Base-by-base conservation (phyloP, 2,113 vertebrate genomes). In the Castor canadensis region DNA sequence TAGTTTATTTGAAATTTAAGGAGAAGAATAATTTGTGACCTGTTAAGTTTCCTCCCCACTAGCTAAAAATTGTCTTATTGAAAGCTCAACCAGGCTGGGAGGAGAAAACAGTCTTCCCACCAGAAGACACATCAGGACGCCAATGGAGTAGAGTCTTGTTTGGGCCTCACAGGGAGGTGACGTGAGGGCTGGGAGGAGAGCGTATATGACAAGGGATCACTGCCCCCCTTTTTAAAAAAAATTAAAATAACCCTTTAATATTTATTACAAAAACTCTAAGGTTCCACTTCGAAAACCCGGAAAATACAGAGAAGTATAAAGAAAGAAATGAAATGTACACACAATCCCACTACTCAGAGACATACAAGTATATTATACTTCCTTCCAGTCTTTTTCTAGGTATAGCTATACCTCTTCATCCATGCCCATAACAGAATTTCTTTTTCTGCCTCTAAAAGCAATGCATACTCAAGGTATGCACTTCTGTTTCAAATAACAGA, bases 1-100 rank as follows among this genome's bases (percentile, higher is more conserved):
- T 89, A 69, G 62, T 60, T 94, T 93, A 54, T 96, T 93, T 95
- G 92, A 96, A 92, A 95, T 84, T 28, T 58, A 84, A 93, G 62
- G 79, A 87, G 82, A 93, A 93, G 77, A 93, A 58, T 67, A 93
- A 94, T 92, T 83, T 95, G 90, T 81, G 38, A 64, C 79, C 76
- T 91, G 71, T 69, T 92, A 64, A 54, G 20, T 87, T 91, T 73
- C 76, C 85, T 81, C 88, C 73, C 40, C 40, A 8, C 83, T 66
- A 92, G 95, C 90, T 72, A 83, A 85, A 95, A 93, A 94, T 77
- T 32, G 32, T 93, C 69, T 93, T 16, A 24, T 15, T 47, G 47
- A 76, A 79, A 64, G 56, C 35, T 91, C 24, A n/a, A 28, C 19
- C 32, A 11, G 40, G 28, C 49, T 47, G 71, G 20, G 47, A 73